Evolutionary conservation across 2,113 vertebrate species (phyloP).

Genomic region (Tachycineta bicolor): DNA sequence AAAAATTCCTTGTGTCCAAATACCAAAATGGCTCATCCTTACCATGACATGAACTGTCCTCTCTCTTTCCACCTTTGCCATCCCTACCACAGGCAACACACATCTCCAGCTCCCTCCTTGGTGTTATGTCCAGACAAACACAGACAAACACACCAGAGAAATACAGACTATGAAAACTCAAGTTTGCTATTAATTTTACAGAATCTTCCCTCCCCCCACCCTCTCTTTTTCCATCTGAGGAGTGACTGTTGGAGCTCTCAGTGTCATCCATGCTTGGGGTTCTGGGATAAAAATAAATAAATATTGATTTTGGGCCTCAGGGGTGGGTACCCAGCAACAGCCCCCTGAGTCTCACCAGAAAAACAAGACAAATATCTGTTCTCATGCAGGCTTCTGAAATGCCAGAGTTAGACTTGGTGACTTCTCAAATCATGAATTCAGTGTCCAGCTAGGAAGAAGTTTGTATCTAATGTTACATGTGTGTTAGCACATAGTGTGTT

Average conservation of each 20-base stretch:
- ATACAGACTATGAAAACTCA: not conserved
- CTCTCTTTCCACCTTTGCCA: not conserved
- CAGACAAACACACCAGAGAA: not conserved
- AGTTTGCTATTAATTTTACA: not conserved
- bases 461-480: not conserved
- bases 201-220: not conserved
- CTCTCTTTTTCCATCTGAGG: not conserved
- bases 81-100: not conserved
- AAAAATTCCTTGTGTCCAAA: not conserved
- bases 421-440: not conserved
- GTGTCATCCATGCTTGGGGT: accelerated
- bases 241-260: not conserved
- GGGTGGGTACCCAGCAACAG: not conserved
- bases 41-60: not conserved
- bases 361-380: not conserved
- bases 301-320: not conserved
- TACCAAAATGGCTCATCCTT: not conserved
- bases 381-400: not conserved
- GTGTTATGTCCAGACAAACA: not conserved
- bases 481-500: not conserved
- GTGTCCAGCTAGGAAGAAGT: not conserved
- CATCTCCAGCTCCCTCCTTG: not conserved
- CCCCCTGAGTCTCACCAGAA: not conserved
- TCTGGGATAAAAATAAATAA: not conserved
- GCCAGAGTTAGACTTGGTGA: not conserved